A percentile compares a stretch with the other conserved stretches of the same genome.
phyloP scores from a whole-genome alignment of 2,113 vertebrate species.

The Myotis brandtii region DNA sequence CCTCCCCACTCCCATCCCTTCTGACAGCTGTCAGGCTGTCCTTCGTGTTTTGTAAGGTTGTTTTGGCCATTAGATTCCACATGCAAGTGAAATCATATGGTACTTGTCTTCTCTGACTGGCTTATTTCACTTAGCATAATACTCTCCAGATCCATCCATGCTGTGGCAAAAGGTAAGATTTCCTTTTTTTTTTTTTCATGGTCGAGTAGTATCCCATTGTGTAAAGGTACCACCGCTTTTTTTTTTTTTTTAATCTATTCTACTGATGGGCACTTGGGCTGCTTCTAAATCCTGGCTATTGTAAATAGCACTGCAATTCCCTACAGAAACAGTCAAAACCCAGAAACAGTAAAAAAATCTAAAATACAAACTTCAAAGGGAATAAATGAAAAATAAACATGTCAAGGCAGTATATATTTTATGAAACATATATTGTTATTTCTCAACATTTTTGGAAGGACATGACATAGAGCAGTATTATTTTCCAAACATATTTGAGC shows the following conservation, averaged over 20 bases:
- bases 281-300: not conserved
- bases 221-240: not conserved
- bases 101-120: not conserved
- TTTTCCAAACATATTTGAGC: not conserved
- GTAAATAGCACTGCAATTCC: not conserved
- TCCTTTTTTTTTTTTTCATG: not conserved
- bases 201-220: not conserved
- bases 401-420: not conserved
- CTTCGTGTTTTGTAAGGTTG: not conserved
- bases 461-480: not conserved
- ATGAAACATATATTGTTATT: not conserved
- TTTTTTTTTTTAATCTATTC: not conserved
- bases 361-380: constrained; percentile 13
- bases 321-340: not conserved
- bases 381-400: constrained; percentile 4
- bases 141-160: not conserved
- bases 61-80: not conserved
- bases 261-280: not conserved
- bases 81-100: not conserved
- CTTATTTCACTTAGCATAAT: not conserved
- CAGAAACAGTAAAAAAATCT: not conserved
- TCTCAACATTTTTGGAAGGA: constrained; percentile 19
- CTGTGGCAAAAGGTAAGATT: not conserved
- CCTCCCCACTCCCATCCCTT: not conserved
- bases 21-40: not conserved